Conservation (phyloP, 2,113 vertebrate genomes). For the Eurystomus gularis region DNA sequence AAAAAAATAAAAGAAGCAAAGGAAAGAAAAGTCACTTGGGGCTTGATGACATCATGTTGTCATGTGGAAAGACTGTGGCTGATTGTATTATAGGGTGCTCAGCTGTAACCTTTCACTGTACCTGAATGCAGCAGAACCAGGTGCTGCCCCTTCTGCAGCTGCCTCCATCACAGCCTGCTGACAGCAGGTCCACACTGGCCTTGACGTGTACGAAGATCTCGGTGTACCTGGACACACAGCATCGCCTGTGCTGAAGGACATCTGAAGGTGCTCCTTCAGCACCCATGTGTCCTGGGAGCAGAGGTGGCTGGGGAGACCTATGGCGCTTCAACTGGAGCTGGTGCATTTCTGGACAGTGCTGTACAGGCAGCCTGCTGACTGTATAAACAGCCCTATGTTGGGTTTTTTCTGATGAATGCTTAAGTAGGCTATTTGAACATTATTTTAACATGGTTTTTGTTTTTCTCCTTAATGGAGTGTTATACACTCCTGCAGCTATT, state of each 20-base stretch:
- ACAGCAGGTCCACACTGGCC: background rate
- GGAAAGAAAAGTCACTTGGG: background rate
- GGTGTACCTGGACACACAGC: background rate
- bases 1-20: background rate
- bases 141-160: background rate
- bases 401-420: background rate
- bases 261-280: background rate
- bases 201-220: rapidly evolving
- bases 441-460: background rate
- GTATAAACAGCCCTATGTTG: background rate
- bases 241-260: background rate
- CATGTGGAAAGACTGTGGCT: background rate
- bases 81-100: background rate
- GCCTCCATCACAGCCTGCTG: background rate
- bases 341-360: background rate
- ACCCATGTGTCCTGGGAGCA: background rate
- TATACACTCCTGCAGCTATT: background rate
- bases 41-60: background rate
- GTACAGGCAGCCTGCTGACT: background rate
- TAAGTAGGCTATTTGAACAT: background rate
- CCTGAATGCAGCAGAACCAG: background rate
- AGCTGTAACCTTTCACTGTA: background rate
- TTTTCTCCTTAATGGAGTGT: slow-evolving; percentile 14
- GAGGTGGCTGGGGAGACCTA: background rate
- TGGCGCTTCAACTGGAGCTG: background rate